These are phyloP conservation scores for Phodopus roborovskii DNA, from an alignment of 2,113 vertebrate genomes.

Conservation along the genomic window DNA sequence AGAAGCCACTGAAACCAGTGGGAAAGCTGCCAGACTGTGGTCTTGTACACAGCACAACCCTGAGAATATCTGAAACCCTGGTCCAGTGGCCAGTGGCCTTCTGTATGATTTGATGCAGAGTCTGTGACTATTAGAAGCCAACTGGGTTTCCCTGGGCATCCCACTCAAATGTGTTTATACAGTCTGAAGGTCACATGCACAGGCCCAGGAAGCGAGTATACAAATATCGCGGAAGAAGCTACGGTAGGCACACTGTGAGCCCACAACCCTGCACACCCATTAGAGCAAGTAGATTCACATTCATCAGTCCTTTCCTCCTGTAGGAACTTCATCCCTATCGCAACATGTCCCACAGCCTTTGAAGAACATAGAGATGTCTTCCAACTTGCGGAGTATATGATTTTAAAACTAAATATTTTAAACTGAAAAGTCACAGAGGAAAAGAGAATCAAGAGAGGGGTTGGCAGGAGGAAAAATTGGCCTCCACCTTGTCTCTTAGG, in stretches of 20 bases:
- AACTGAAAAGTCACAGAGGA: not conserved
- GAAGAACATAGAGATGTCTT: not conserved
- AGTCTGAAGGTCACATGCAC: too few relatives aligned
- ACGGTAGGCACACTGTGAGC: too few relatives aligned
- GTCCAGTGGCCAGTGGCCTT: not conserved
- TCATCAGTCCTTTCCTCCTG: not conserved
- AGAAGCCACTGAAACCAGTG: not conserved
- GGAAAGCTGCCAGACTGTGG: not conserved
- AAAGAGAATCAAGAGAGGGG: not conserved
- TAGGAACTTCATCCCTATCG: not conserved
- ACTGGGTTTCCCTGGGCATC: accelerated
- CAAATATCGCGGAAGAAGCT: accelerated
- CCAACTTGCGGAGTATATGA: not conserved
- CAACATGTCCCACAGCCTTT: not conserved
- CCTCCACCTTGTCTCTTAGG: not conserved
- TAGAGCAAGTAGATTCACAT: not conserved
- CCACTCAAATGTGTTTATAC: not conserved
- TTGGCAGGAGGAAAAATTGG: not conserved
- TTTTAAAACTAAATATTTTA: not conserved
- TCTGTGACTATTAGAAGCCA: not conserved
- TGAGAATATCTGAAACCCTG: not conserved
- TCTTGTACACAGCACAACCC: not conserved
- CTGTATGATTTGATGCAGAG: not conserved
- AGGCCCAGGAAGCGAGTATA: not conserved
- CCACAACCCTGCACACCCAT: not conserved